Conservation (phyloP, 2,888 invertebrate genomes). For the Chelonus formosanus region DNA sequence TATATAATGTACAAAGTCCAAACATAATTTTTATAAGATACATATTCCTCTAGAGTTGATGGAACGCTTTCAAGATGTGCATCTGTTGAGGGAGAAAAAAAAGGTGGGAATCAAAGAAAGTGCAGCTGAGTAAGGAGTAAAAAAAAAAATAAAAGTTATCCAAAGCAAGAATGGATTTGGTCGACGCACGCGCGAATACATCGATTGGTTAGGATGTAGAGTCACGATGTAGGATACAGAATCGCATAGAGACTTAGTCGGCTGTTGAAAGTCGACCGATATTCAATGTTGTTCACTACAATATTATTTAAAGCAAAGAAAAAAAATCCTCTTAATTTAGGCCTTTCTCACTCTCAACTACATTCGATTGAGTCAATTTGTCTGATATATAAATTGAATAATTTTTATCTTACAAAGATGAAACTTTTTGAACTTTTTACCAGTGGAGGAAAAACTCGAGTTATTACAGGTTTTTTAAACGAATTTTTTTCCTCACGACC, state of each 20-base stretch:
- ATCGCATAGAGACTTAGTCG: constrained; percentile 50
- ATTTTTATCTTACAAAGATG: too few species aligned
- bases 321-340: too few species aligned
- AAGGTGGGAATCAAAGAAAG: not conserved
- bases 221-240: constrained; percentile 29
- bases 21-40: too few species aligned
- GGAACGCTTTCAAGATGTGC: not conserved
- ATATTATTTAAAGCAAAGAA: too few species aligned
- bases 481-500: too few species aligned
- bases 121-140: constrained; percentile 18
- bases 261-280: constrained; percentile 43
- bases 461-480: too few species aligned
- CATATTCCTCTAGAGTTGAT: too few species aligned
- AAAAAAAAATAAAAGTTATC: constrained; percentile 32
- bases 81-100: not conserved
- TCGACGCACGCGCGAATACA: constrained; percentile 57
- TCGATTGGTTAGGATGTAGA: constrained; percentile 48
- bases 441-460: too few species aligned
- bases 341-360: too few species aligned
- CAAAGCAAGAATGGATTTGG: constrained; percentile 32
- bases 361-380: not conserved
- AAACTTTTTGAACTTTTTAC: too few species aligned
- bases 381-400: not conserved
- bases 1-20: too few species aligned
- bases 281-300: constrained; percentile 10